Evolutionary conservation across 2,113 vertebrate species (phyloP).

Genomic region (Nycticorax nycticorax): DNA sequence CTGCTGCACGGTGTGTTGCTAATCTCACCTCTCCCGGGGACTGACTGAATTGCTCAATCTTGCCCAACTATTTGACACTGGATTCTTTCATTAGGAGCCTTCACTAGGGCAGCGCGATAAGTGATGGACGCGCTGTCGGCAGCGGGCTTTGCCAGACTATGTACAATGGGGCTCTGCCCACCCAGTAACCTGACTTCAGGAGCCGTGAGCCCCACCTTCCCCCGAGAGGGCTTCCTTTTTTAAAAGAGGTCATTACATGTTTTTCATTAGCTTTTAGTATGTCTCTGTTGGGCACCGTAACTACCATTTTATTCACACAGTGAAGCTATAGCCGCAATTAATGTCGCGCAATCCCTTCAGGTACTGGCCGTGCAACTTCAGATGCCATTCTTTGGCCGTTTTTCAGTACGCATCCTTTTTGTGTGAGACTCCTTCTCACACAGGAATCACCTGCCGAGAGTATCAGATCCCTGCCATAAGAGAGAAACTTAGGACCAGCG

Average conservation of each 20-base stretch:
- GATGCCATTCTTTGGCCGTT: not conserved
- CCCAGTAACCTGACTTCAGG: not conserved
- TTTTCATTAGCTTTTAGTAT: not conserved
- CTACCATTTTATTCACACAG: not conserved
- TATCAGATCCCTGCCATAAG: not conserved
- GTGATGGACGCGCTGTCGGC: not conserved
- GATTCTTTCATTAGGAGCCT: not conserved
- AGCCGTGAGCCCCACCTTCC: not conserved
- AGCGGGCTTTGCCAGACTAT: not conserved
- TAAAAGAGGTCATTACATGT: not conserved
- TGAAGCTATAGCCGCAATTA: not conserved
- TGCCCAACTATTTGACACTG: not conserved
- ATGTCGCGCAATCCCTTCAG: not conserved
- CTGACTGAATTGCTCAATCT: constrained; percentile 8
- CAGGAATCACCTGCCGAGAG: not conserved
- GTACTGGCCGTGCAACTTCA: not conserved
- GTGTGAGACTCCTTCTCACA: not conserved
- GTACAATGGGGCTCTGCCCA: not conserved
- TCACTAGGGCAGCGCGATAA: not conserved
- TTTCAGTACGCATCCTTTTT: not conserved
- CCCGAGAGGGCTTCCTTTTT: not conserved
- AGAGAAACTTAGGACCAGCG: not conserved
- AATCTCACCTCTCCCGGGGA: not conserved
- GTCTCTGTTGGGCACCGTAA: not conserved
- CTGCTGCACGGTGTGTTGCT: not conserved